A percentile compares a stretch with the other conserved stretches of the same genome.
Evolutionary conservation across 2,888 invertebrate genomes (phyloP).

Genomic region (Eucera pruinosa): DNA sequence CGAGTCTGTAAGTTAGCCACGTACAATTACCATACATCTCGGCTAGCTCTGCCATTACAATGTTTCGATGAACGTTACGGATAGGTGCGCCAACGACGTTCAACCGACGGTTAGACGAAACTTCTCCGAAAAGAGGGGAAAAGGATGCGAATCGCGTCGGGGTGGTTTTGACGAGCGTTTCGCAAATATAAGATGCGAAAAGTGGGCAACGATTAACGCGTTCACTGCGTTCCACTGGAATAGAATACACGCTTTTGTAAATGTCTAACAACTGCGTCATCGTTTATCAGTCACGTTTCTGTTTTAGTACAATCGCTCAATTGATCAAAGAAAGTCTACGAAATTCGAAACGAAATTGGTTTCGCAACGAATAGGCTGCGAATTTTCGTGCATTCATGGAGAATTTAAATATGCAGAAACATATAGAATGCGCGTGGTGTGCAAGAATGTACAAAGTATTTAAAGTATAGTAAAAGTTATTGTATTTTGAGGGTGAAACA

Average conservation of each 20-base stretch:
- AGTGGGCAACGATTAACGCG: conserved; percentile 10
- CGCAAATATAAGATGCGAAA: conserved; percentile 18
- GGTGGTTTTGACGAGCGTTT: conserved; percentile 12
- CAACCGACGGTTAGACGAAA: conserved; percentile 56
- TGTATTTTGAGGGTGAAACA: no score
- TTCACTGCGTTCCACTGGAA: no score
- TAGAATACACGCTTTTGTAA: not conserved
- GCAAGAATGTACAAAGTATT: no score
- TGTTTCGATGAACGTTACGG: conserved; percentile 76
- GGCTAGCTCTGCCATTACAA: conserved; percentile 73
- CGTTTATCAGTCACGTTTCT: no score
- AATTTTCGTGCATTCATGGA: no score
- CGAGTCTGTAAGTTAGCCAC: conserved; percentile 80
- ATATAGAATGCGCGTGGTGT: no score
- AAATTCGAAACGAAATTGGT: no score
- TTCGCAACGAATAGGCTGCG: no score
- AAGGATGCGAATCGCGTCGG: not conserved
- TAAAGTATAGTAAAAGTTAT: no score
- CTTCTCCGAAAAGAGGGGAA: conserved; percentile 46
- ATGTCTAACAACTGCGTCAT: not conserved
- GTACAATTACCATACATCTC: conserved; percentile 82
- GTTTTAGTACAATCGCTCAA: no score
- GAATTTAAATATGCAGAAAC: no score
- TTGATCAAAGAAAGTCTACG: no score
- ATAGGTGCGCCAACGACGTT: conserved; percentile 72